Evolutionary conservation across 2,113 vertebrate genomes (phyloP).

Genomic region (Silurus meridionalis): DNA sequence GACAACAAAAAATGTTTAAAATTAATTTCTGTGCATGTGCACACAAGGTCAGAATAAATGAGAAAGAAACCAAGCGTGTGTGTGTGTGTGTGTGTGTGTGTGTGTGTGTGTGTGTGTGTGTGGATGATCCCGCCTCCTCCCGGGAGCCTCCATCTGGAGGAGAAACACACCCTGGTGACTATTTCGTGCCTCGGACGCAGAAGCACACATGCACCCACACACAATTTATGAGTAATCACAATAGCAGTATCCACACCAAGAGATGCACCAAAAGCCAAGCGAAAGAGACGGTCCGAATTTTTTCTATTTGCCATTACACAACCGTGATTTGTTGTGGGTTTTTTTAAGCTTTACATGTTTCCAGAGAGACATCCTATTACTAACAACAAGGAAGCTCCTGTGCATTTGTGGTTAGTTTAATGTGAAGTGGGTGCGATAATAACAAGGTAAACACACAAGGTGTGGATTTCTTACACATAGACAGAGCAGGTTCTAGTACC

Average conservation of each 20-base stretch:
- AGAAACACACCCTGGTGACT: constrained; percentile 43
- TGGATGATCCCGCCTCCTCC: constrained; percentile 38
- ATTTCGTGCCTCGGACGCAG: constrained; percentile 31
- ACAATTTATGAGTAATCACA: constrained; percentile 37
- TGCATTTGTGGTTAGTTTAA: not conserved
- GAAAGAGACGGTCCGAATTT: not conserved
- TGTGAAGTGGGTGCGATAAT: not conserved
- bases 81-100: constrained; percentile 26
- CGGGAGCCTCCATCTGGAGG: constrained; percentile 50
- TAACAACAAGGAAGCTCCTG: not conserved
- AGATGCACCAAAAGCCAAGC: constrained; percentile 15
- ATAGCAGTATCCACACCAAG: constrained; percentile 11
- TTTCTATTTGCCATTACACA: not conserved
- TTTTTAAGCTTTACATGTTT: not conserved
- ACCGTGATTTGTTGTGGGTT: not conserved
- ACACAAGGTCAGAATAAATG: constrained; percentile 42
- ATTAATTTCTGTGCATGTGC: constrained; percentile 45
- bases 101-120: constrained; percentile 27
- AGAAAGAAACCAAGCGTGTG: constrained; percentile 9
- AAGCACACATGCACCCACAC: constrained; percentile 34
- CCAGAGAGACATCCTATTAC: not conserved
- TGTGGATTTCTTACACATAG: constrained; percentile 1
- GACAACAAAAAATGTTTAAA: constrained; percentile 35
- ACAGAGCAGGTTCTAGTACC: not conserved
- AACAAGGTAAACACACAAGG: not conserved